A percentile compares a stretch with the other conserved stretches of the same genome.
These are phyloP conservation scores for Procambarus clarkii DNA, from an alignment of 1,140 invertebrate genomes.

Conservation along the genomic window DNA sequence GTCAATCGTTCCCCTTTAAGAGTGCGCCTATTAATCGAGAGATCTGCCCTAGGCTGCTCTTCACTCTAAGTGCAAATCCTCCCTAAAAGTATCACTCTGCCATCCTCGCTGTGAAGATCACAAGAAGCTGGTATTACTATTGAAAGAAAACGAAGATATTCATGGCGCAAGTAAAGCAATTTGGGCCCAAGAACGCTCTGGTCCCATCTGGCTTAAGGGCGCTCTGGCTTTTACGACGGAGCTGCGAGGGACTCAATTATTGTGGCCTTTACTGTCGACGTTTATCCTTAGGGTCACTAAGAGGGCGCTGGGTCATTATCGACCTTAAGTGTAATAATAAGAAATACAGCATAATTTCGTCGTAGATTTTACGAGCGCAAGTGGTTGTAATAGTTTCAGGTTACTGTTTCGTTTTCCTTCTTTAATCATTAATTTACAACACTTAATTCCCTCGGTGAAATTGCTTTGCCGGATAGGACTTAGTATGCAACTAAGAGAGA, in stretches of 20 bases:
- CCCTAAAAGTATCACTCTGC: no score
- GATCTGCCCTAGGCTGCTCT: no score
- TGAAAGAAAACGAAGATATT: conserved; percentile 4
- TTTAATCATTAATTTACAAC: no score
- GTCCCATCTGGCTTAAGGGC: background rate
- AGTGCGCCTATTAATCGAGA: no score
- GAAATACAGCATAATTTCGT: background rate
- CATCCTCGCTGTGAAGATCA: no score
- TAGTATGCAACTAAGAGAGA: no score
- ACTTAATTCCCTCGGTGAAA: no score
- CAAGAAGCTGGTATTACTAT: background rate
- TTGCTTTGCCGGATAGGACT: no score
- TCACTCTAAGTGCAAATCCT: no score
- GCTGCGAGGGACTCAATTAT: background rate
- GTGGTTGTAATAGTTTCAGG: no score
- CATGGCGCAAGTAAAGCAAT: background rate
- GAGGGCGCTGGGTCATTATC: background rate
- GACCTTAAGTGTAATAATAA: background rate
- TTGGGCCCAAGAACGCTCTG: background rate
- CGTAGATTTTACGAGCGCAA: background rate
- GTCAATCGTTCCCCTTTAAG: no score
- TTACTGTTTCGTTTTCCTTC: no score
- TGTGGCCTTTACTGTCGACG: background rate
- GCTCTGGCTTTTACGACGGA: background rate
- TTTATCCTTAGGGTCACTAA: background rate